A percentile compares a stretch with the other conserved stretches of the same genome.
Conservation (phyloP, 2,797 vertebrate species). For the Girardinus metallicus region DNA sequence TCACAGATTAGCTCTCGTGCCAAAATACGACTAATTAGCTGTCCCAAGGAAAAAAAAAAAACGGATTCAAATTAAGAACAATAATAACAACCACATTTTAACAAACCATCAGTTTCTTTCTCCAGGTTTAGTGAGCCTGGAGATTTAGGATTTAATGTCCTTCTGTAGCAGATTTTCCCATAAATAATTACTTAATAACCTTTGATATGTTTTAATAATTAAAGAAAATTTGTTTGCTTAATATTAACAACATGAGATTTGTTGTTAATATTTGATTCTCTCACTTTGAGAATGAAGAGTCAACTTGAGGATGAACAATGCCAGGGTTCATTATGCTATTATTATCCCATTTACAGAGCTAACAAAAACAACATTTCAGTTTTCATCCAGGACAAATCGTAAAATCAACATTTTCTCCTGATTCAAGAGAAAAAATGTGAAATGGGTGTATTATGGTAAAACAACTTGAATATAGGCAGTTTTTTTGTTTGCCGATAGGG, state of each 20-base stretch:
- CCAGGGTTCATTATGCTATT: not conserved
- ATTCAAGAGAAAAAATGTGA: slow-evolving; percentile 6
- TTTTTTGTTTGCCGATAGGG: slow-evolving; percentile 41
- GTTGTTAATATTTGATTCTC: no score
- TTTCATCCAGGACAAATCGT: not conserved
- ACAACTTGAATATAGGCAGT: slow-evolving; percentile 4
- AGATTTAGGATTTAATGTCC: not conserved
- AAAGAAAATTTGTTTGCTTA: not conserved
- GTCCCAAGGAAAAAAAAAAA: not conserved
- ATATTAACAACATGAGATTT: not conserved
- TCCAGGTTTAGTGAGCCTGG: not conserved
- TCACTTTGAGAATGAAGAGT: slow-evolving; percentile 1
- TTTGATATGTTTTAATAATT: not conserved
- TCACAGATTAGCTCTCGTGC: not conserved
- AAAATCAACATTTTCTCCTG: slow-evolving; percentile 26
- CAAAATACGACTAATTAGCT: not conserved
- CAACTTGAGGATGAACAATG: not conserved
- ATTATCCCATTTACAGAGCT: not conserved
- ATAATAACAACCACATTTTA: not conserved
- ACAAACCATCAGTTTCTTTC: not conserved
- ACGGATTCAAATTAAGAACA: not conserved
- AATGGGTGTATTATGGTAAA: not conserved
- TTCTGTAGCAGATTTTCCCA: not conserved
- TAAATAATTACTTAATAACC: not conserved
- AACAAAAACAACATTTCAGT: not conserved